These are phyloP conservation scores for Poecilia wingei DNA, from an alignment of 2,797 vertebrate species.

Conservation along the genomic window DNA sequence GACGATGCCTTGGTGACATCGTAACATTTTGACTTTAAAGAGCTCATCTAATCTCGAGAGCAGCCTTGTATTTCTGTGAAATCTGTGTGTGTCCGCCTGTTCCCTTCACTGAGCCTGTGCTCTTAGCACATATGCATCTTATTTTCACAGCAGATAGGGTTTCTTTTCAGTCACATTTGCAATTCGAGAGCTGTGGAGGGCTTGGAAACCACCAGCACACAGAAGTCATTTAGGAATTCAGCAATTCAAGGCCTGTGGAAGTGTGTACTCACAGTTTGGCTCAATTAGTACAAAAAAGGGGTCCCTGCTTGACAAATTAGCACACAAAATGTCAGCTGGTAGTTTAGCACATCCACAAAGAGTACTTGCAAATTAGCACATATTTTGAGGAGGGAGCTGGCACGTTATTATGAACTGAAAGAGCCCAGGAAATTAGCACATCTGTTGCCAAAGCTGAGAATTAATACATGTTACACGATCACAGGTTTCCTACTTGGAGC, in stretches of 20 bases:
- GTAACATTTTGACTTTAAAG: slow-evolving; percentile 32
- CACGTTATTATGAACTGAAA: slow-evolving; percentile 67
- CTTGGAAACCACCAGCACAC: slow-evolving; percentile 56
- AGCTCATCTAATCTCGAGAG: slow-evolving; percentile 39
- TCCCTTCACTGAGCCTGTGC: slow-evolving; percentile 16
- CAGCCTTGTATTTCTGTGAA: slow-evolving; percentile 24
- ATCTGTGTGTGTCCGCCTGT: background rate
- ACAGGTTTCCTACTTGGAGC: slow-evolving; percentile 57
- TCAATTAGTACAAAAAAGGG: slow-evolving; percentile 77
- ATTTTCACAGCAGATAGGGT: slow-evolving; percentile 52
- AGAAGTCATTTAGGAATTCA: slow-evolving; percentile 65
- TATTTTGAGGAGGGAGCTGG: slow-evolving; percentile 73
- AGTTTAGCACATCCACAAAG: slow-evolving; percentile 75
- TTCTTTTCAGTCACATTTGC: slow-evolving; percentile 55
- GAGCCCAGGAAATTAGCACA: slow-evolving; percentile 72
- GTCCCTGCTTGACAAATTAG: slow-evolving; percentile 79
- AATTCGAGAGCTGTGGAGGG: slow-evolving; percentile 59
- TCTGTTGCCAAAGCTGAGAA: slow-evolving; percentile 68
- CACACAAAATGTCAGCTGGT: slow-evolving; percentile 76
- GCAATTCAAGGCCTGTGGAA: slow-evolving; percentile 65
- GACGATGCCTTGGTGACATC: slow-evolving; percentile 22
- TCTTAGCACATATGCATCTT: slow-evolving; percentile 44
- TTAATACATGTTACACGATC: slow-evolving; percentile 71
- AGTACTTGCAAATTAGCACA: slow-evolving; percentile 75
- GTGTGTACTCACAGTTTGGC: slow-evolving; percentile 76